Base-by-base conservation (phyloP, 2,888 invertebrate genomes). In the Lithophane ornitopus region DNA sequence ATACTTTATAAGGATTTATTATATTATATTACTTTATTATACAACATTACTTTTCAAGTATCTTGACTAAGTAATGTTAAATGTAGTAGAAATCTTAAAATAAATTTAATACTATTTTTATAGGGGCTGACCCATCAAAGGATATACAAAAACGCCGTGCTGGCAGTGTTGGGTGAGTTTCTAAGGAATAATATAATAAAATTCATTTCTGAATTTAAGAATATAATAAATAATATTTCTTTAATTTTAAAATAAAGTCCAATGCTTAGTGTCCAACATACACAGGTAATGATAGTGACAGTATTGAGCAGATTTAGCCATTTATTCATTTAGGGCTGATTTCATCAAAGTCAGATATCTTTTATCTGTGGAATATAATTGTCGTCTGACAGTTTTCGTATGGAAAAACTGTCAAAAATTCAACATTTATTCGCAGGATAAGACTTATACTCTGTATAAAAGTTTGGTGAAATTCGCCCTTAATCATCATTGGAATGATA, bases 111-210 rank as follows among this genome's bases (percentile, higher is more conserved):
- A 19, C 14, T 54, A 58, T 66, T 63, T 82, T 97, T 97, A 74
- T 94, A 98, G 98, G 98, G 97, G 97, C 97, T 97, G 98, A 98
- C 97, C 97, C 98, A 95, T 97, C 97, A 93, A 98, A 98, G 97
- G 98, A 98, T 97, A 97, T 98, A 97, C 98, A 98, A 96, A 98
- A 98, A 97, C 97, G 98, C 94, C 97, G 98, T 93, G 97, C 98
- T 93, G 98, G 98, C 95, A 98, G 98, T 95, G 97, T 98, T 97
- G 98, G 98, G 98, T 98, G 93, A 98, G 98, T 97, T 87, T 19
- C 69, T 61, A 58, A 52, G n/a, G 44, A 67, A 65, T 70, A 52
- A 65, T 77, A 16, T 62, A 44, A 11, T 67, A 61, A 44, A 75
- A 16, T 39, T 39, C 3, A 44, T 16, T 54, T 26, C 6, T 34